Evolutionary conservation across 2,888 invertebrate genomes (phyloP).

Genomic region (Melanchra persicariae): DNA sequence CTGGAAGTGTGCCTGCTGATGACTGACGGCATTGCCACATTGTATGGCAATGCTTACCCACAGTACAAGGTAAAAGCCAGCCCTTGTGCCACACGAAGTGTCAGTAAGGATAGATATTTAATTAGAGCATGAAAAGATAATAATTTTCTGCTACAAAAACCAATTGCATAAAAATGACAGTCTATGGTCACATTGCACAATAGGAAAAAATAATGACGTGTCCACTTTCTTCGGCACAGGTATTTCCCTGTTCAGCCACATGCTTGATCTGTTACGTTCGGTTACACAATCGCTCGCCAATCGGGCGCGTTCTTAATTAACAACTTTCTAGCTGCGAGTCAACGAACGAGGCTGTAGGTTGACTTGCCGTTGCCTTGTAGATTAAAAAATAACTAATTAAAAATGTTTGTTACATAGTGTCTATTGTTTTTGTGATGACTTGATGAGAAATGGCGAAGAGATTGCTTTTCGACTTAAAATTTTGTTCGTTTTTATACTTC

Average conservation of each 20-base stretch:
- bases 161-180: background rate
- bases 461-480: background rate
- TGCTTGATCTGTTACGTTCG: conserved; percentile 79
- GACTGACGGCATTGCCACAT: too few relatives aligned
- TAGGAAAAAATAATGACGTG: conserved; percentile 66
- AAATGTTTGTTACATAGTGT: conserved; percentile 41
- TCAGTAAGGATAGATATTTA: too few relatives aligned
- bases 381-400: conserved; percentile 66
- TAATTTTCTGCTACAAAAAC: background rate
- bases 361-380: conserved; percentile 58
- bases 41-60: too few relatives aligned
- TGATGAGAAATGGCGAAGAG: conserved; percentile 2
- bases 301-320: conserved; percentile 84
- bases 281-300: conserved; percentile 84
- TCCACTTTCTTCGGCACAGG: conserved; percentile 70
- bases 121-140: background rate
- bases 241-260: conserved; percentile 78
- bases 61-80: too few relatives aligned
- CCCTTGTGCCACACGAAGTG: too few relatives aligned
- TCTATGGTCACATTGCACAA: conserved; percentile 44
- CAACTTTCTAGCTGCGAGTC: conserved; percentile 88
- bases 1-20: too few relatives aligned
- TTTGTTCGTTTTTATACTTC: background rate
- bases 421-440: conserved; percentile 45
- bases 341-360: conserved; percentile 78